These are phyloP conservation scores for Molorchus minor DNA, from an alignment of 2,888 invertebrate genomes.

Conservation along the genomic window DNA sequence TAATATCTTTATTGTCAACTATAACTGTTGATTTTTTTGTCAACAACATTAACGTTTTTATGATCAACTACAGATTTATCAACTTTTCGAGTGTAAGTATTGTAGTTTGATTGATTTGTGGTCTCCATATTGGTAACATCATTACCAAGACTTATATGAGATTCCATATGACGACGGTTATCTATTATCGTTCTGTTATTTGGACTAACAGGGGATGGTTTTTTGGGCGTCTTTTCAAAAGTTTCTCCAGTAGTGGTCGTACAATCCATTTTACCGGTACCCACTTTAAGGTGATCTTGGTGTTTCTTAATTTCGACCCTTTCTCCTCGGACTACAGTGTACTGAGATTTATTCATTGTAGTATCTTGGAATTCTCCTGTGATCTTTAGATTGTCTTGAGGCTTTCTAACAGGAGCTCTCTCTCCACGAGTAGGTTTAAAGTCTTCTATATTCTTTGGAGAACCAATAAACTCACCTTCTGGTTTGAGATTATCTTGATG, in stretches of 20 bases:
- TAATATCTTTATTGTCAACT: slow-evolving; percentile 30
- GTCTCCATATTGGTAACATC: slow-evolving; percentile 67
- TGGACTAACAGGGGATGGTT: slow-evolving; percentile 59
- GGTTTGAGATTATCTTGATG: slow-evolving; percentile 65
- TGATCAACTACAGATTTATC: slow-evolving; percentile 45
- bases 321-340: slow-evolving; percentile 63
- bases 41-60: slow-evolving; percentile 35
- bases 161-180: slow-evolving; percentile 72
- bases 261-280: slow-evolving; percentile 66
- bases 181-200: slow-evolving; percentile 62
- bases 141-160: slow-evolving; percentile 71
- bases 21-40: slow-evolving; percentile 26
- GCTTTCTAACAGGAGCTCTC: slow-evolving; percentile 57
- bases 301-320: slow-evolving; percentile 64
- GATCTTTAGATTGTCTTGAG: slow-evolving; percentile 67
- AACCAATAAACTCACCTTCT: slow-evolving; percentile 64
- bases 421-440: slow-evolving; percentile 60
- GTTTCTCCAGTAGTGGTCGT: slow-evolving; percentile 65
- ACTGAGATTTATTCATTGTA: slow-evolving; percentile 63
- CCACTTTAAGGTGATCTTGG: slow-evolving; percentile 65
- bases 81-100: slow-evolving; percentile 54
- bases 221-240: slow-evolving; percentile 67
- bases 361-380: slow-evolving; percentile 64
- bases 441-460: slow-evolving; percentile 62
- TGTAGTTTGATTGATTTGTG: slow-evolving; percentile 69